phyloP scores from a whole-genome alignment of 2,888 invertebrate genomes.

The Phrixothrix hirtus region DNA sequence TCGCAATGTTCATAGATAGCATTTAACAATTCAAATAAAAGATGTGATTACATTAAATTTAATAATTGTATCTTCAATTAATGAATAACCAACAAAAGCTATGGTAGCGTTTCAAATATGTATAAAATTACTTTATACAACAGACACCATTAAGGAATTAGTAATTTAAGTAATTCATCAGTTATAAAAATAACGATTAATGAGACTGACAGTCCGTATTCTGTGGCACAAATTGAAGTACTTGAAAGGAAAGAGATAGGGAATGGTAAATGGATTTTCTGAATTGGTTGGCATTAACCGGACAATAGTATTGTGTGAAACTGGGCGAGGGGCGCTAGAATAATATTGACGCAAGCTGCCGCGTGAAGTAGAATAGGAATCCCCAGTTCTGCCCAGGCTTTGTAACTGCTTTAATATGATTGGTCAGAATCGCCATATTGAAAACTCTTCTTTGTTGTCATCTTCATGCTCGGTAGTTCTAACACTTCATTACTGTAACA shows the following conservation, averaged over 20 bases:
- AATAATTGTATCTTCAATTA: too few species aligned
- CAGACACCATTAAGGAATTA: slow-evolving; percentile 17
- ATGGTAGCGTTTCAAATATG: too few species aligned
- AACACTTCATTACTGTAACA: slow-evolving; percentile 19
- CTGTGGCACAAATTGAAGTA: slow-evolving; percentile 1
- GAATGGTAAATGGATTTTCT: slow-evolving; percentile 32
- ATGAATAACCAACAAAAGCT: too few species aligned
- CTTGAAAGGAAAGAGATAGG: slow-evolving; percentile 3
- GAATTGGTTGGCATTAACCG: slow-evolving; percentile 38
- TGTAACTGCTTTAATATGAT: slow-evolving; percentile 43
- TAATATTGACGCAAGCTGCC: slow-evolving; percentile 51
- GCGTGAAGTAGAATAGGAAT: slow-evolving; percentile 50
- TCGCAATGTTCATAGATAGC: too few species aligned
- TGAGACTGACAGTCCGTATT: slow-evolving; percentile 18
- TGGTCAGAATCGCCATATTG: slow-evolving; percentile 51
- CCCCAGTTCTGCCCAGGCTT: slow-evolving; percentile 38
- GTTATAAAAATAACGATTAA: slow-evolving; percentile 26
- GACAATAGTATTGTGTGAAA: slow-evolving; percentile 43
- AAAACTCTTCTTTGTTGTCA: slow-evolving; percentile 28
- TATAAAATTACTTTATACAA: too few species aligned
- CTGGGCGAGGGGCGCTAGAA: slow-evolving; percentile 45
- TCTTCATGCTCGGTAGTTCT: slow-evolving; percentile 10
- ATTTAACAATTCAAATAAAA: too few species aligned
- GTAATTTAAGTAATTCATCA: slow-evolving; percentile 10
- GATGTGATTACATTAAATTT: too few species aligned